Percentiles rank a stretch among this genome's conserved stretches.
phyloP scores from a whole-genome alignment of 2,888 invertebrate genomes.

The Chrysolina oricalcia region DNA sequence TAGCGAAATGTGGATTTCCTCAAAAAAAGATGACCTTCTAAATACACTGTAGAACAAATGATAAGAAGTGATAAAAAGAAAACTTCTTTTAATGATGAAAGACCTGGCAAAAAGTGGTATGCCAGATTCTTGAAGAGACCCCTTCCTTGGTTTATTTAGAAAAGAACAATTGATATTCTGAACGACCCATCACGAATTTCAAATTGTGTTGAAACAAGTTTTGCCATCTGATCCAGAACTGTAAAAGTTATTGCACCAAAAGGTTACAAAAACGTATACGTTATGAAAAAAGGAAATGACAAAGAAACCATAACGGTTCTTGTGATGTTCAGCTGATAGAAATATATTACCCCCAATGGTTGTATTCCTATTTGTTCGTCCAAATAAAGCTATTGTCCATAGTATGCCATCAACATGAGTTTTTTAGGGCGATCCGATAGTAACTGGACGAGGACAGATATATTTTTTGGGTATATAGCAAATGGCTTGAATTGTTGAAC shows the following conservation, averaged over 20 bases:
- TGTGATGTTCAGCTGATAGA: no score
- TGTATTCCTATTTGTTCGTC: no score
- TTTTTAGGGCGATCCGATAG: neutral
- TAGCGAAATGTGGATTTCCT: constrained; percentile 12
- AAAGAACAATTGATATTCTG: no score
- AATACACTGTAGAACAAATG: neutral
- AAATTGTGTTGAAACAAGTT: no score
- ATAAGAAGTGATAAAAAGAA: neutral
- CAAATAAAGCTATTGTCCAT: neutral
- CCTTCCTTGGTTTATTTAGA: no score
- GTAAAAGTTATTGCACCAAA: no score
- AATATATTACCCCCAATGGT: no score
- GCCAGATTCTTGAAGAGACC: constrained; percentile 16
- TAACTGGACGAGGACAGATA: neutral
- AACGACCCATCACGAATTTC: no score
- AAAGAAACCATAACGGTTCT: no score
- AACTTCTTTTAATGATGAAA: constrained; percentile 7
- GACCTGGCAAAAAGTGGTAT: constrained; percentile 13
- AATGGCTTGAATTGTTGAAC: neutral
- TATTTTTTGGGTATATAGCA: constrained; percentile 9
- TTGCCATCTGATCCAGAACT: no score
- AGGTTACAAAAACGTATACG: no score
- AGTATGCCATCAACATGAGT: neutral
- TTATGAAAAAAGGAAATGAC: no score
- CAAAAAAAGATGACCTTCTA: constrained; percentile 10